A percentile compares a stretch with the other conserved stretches of the same genome.
Conservation (phyloP, 2,797 vertebrate genomes). For the Chloroceryle inda region DNA sequence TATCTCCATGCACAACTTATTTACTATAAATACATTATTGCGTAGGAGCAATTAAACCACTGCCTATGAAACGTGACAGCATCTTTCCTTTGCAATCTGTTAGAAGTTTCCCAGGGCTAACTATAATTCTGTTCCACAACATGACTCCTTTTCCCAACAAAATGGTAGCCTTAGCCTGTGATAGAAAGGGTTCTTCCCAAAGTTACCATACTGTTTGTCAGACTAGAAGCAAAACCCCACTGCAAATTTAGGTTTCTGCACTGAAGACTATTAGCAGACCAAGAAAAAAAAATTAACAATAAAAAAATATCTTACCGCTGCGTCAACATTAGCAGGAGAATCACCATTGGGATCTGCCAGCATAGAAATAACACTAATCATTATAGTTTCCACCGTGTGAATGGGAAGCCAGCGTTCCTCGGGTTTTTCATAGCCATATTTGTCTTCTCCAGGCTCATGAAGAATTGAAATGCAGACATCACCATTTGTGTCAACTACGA, state of each 20-base stretch:
- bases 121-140: background rate
- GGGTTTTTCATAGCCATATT: constrained; percentile 98
- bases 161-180: background rate
- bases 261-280: background rate
- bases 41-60: background rate
- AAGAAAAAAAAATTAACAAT: background rate
- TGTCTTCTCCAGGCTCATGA: constrained; percentile 98
- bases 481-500: constrained; percentile 96
- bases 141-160: background rate
- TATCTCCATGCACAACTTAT: background rate
- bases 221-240: background rate
- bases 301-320: constrained; percentile 89
- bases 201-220: background rate
- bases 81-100: background rate
- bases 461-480: constrained; percentile 99
- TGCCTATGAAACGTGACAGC: background rate
- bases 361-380: constrained; percentile 99
- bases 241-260: background rate
- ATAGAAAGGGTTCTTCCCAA: background rate
- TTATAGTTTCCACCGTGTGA: constrained; percentile 99
- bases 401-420: constrained; percentile 99
- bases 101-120: background rate
- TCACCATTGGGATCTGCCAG: constrained; percentile 99
- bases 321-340: constrained; percentile 98
- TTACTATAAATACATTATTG: background rate